A percentile compares a stretch with the other conserved stretches of the same genome.
Evolutionary conservation across 2,113 vertebrate species (phyloP).

Genomic region (Emberiza fucata): DNA sequence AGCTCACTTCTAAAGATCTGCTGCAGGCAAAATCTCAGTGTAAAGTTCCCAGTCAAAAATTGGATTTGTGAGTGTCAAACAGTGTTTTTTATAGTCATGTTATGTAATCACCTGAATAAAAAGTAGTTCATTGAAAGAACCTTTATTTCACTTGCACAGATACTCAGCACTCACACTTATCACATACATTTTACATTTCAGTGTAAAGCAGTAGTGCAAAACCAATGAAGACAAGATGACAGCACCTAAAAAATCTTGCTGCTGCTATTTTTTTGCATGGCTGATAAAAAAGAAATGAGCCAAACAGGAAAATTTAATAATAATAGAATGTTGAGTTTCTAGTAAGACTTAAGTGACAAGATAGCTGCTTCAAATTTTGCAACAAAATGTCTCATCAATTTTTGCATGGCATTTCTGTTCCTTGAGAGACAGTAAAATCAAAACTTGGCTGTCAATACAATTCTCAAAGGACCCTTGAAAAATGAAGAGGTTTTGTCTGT

Average conservation of each 20-base stretch:
- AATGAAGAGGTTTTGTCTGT: constrained; percentile 54
- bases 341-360: background rate
- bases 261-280: background rate
- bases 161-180: background rate
- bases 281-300: background rate
- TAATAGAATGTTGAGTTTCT: background rate
- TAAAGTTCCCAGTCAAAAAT: background rate
- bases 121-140: background rate
- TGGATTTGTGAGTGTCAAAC: background rate
- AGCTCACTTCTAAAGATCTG: background rate
- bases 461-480: constrained; percentile 8
- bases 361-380: constrained; percentile 23
- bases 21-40: background rate
- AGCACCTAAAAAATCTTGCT: background rate
- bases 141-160: background rate
- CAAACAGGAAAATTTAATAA: background rate
- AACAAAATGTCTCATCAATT: background rate
- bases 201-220: background rate
- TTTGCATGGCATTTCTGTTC: constrained; percentile 35
- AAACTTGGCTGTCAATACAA: constrained; percentile 14
- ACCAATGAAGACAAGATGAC: background rate
- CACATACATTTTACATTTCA: background rate
- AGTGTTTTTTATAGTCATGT: background rate
- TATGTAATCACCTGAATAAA: background rate
- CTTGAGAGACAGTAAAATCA: constrained; percentile 62